Base-by-base conservation (phyloP, 2,888 invertebrate species). In the Euproctis similis region DNA sequence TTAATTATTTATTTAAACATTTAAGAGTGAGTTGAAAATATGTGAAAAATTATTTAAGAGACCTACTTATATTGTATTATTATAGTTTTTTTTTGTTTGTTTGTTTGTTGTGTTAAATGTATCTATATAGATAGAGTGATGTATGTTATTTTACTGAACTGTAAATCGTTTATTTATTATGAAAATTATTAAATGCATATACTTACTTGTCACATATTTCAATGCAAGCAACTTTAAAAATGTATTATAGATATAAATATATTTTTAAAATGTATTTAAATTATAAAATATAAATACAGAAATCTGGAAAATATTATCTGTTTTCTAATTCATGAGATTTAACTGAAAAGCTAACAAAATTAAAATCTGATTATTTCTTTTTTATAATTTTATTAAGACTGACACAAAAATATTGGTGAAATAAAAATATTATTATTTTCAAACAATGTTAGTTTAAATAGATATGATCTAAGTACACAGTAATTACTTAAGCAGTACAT, bases 401-500 rank as follows among this genome's bases (percentile, higher is more conserved):
- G 71, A 23, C 12, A 8, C 21, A 12, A 13, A 12, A 23, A 13
- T 46, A 43, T 58, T 59, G 62, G 57, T 55, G 57, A 47, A 62
- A 53, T 59, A 58, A 49, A 48, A 42, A 47, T 44, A 44, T 19
- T n/a, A 53, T 53, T 57, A 53, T 49, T 50, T 24, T 56, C n/a
- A 50, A 49, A 39, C 40, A 33, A 42, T 45, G 30, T 31, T 52
- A 39, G 55, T 51, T 44, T 53, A 56, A 49, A 49, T 26, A 60
- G 65, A 59, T 57, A 34, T 65, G 67, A 54, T 53, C 53, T 75
- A 73, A 77, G 77, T 80, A 78, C 74, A n/a, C n/a, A 77, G 77
- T 75, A 74, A 54, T 64, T 70, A 78, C 68, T 74, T 69, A 66
- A 61, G 70, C 70, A 75, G 66, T 75, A 74, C 63, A 66, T 70